phyloP scores from a whole-genome alignment of 2,888 invertebrate species.

The Phlogophora meticulosa region DNA sequence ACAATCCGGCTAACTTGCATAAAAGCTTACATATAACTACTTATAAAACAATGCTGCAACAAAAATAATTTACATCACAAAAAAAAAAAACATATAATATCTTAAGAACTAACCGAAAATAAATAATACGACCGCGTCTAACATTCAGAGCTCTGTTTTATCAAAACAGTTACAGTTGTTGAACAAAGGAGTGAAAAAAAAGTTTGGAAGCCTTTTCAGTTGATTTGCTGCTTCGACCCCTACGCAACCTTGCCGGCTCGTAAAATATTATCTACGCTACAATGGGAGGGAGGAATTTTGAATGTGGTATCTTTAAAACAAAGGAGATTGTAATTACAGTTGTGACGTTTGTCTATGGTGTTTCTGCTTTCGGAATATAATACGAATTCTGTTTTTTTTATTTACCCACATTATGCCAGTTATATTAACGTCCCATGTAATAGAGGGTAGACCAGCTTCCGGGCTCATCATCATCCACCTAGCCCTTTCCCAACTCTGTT shows the following conservation, averaged over 20 bases:
- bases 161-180: conserved; percentile 75
- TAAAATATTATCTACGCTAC: conserved; percentile 59
- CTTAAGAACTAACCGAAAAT: neutral
- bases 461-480: too few relatives aligned
- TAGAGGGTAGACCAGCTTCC: too few relatives aligned
- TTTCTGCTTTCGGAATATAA: neutral
- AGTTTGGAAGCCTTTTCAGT: conserved; percentile 69
- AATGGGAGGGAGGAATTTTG: conserved; percentile 33
- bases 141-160: conserved; percentile 49
- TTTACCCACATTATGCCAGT: too few relatives aligned
- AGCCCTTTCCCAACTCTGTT: too few relatives aligned
- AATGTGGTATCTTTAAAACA: conserved; percentile 43
- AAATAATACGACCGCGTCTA: conserved; percentile 50
- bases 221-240: conserved; percentile 71
- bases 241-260: conserved; percentile 52
- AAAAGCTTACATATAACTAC: neutral
- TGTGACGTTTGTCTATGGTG: neutral
- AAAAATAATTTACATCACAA: conserved; percentile 20
- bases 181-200: conserved; percentile 77
- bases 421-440: too few relatives aligned
- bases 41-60: neutral
- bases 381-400: too few relatives aligned
- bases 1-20: neutral
- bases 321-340: conserved; percentile 7
- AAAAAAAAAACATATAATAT: too few relatives aligned